phyloP scores from a whole-genome alignment of 2,888 invertebrate genomes.

The Drosophila rellima region DNA sequence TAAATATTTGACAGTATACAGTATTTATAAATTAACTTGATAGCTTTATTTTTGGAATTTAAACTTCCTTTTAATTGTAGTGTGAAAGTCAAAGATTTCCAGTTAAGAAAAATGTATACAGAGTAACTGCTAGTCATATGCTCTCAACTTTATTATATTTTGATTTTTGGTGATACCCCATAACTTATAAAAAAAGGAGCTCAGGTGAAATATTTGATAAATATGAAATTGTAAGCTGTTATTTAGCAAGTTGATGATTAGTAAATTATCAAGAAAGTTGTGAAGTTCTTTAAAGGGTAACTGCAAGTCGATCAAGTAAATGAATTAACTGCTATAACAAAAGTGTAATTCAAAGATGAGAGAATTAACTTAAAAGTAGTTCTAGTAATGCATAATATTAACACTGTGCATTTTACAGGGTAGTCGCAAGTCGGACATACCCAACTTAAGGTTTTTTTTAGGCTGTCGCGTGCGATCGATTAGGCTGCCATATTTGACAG shows the following conservation, averaged over 20 bases:
- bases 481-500: slow-evolving; percentile 56
- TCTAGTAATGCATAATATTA: neutral
- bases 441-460: slow-evolving; percentile 24
- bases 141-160: neutral
- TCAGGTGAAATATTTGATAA: neutral
- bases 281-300: neutral
- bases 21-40: too few species aligned
- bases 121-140: neutral
- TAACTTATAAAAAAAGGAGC: neutral
- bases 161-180: neutral
- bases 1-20: too few species aligned
- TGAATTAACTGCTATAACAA: too few species aligned
- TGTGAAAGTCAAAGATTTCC: neutral
- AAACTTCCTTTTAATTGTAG: too few species aligned
- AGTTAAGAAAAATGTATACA: neutral
- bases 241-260: too few species aligned
- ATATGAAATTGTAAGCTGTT: too few species aligned
- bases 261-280: neutral
- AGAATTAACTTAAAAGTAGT: too few species aligned
- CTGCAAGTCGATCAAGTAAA: neutral
- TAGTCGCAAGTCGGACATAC: neutral
- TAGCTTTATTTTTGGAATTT: too few species aligned
- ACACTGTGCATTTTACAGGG: neutral
- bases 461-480: slow-evolving; percentile 39
- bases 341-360: too few species aligned